Evolutionary conservation across 2,888 invertebrate species (phyloP).

Genomic region (Liopterus haemorrhoidalis): DNA sequence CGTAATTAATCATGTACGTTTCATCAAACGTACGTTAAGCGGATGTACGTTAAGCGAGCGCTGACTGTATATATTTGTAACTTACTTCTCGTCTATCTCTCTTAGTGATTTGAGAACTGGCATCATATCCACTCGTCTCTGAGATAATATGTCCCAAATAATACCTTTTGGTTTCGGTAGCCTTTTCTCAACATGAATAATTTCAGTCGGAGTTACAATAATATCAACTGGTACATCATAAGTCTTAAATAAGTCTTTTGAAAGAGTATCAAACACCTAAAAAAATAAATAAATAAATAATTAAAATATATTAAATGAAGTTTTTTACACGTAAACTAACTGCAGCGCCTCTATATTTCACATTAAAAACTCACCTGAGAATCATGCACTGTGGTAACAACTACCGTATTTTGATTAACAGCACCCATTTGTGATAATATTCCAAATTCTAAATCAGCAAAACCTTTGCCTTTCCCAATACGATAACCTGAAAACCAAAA

Average conservation of each 20-base stretch:
- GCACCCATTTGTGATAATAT: slow-evolving; percentile 73
- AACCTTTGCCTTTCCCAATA: slow-evolving; percentile 84
- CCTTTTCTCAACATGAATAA: slow-evolving; percentile 56
- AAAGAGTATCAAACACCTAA: slow-evolving; percentile 67
- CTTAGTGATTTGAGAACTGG: slow-evolving; percentile 66
- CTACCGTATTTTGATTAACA: slow-evolving; percentile 64
- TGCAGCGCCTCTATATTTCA: slow-evolving; percentile 11
- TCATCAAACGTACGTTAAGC: too few species aligned
- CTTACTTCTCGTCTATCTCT: slow-evolving; percentile 62
- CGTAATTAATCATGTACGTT: too few species aligned
- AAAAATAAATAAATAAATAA: slow-evolving; percentile 28
- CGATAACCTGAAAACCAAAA: slow-evolving; percentile 63
- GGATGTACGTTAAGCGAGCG: too few species aligned
- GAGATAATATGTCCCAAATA: slow-evolving; percentile 71
- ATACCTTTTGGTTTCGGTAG: slow-evolving; percentile 66
- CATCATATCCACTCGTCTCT: slow-evolving; percentile 64
- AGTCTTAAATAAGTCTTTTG: slow-evolving; percentile 65
- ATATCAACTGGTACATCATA: slow-evolving; percentile 82
- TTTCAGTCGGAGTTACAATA: slow-evolving; percentile 78
- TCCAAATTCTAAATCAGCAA: slow-evolving; percentile 79
- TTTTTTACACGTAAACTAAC: neutral
- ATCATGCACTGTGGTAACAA: slow-evolving; percentile 80
- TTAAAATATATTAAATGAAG: slow-evolving; percentile 7
- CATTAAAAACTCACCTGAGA: slow-evolving; percentile 55
- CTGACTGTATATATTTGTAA: slow-evolving; percentile 27